Evolutionary conservation across 2,113 vertebrate genomes (phyloP), one percentile per base, ranked within the genome.

Genomic region (Passer montanus): DNA sequence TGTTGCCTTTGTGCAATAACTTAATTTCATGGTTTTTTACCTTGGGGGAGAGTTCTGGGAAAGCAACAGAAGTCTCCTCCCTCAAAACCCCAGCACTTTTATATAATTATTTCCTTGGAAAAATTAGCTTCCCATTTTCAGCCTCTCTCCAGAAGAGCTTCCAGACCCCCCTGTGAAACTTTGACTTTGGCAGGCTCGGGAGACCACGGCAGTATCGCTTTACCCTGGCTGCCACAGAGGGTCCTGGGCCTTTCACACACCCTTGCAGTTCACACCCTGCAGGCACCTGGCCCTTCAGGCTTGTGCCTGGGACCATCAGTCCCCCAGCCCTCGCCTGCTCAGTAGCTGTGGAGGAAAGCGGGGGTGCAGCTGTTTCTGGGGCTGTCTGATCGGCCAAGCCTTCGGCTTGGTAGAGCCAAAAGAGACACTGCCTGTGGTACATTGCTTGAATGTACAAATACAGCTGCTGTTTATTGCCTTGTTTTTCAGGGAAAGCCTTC

Each of bases 401-500:
- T 82, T 39, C 6, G 14, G 14, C 28, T 62, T 21, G 3, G 19
- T 28, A 24, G 37, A 9, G 3, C 3, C 6, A 2, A 41, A 22
- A 55, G 59, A 60, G 37, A 58, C 23, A 0, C 56, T 44, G 78
- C 46, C 35, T 3, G 2, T 14, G 35, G 20, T 18, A 76, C 35
- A 19, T 28, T 28, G 80, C 26, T 31, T 16, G 46, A 43, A n/a
- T 1, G 14, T 44, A 43, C 20, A 13, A 84, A 35, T 87, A 35
- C 87, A 84, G 90, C 90, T 63, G 79, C 86, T 94, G 90, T 76
- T 95, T 95, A 95, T 75, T 33, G 70, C 81, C 77, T 81, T 97
- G 97, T 97, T 95, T 97, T 96, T 95, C 94, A 96, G 97, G 97
- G 97, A 95, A 96, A 91, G 30, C 77, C 67, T 86, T 93, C 81